Percentiles rank a stretch among this genome's conserved stretches.
Conservation (phyloP, 1,140 invertebrate genomes). For the Heliconius nattereri region DNA sequence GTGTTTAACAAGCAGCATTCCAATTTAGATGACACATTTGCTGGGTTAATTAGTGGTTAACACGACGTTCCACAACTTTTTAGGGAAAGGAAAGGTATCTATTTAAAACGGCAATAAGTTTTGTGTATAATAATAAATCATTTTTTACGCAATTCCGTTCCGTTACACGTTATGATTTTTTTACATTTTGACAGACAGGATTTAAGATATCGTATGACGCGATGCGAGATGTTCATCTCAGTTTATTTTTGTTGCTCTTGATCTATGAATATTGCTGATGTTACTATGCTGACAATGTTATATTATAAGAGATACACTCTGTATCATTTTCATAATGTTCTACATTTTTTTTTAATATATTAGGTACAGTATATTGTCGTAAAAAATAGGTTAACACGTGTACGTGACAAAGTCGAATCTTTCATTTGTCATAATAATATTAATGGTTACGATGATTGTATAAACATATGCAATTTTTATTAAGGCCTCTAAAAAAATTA, state of each 20-base stretch:
- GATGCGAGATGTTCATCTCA: slow-evolving; percentile 41
- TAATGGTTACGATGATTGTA: slow-evolving; percentile 1
- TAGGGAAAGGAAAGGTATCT: slow-evolving; percentile 45
- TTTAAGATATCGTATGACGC: slow-evolving; percentile 65
- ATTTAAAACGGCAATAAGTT: slow-evolving; percentile 35
- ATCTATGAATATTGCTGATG: slow-evolving; percentile 30
- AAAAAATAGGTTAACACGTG: slow-evolving; percentile 20
- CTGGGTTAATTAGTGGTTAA: slow-evolving; percentile 74
- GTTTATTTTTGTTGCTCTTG: slow-evolving; percentile 36
- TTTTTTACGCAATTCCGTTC: slow-evolving; percentile 68
- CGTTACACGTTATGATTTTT: slow-evolving; percentile 63
- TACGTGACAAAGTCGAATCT: not conserved
- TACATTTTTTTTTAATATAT: slow-evolving; percentile 21
- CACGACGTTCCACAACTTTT: slow-evolving; percentile 54
- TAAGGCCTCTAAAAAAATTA: slow-evolving; percentile 47
- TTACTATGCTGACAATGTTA: slow-evolving; percentile 15
- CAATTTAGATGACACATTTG: slow-evolving; percentile 60
- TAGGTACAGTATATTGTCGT: not conserved
- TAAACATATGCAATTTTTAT: slow-evolving; percentile 15
- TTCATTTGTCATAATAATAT: slow-evolving; percentile 1
- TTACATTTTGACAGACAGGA: slow-evolving; percentile 69
- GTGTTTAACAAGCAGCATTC: slow-evolving; percentile 59
- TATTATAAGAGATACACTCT: slow-evolving; percentile 16
- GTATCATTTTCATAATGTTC: slow-evolving; percentile 15
- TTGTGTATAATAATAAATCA: slow-evolving; percentile 62